Base-by-base conservation (phyloP, 2,113 vertebrate species). In the Herpailurus yagouaroundi region DNA sequence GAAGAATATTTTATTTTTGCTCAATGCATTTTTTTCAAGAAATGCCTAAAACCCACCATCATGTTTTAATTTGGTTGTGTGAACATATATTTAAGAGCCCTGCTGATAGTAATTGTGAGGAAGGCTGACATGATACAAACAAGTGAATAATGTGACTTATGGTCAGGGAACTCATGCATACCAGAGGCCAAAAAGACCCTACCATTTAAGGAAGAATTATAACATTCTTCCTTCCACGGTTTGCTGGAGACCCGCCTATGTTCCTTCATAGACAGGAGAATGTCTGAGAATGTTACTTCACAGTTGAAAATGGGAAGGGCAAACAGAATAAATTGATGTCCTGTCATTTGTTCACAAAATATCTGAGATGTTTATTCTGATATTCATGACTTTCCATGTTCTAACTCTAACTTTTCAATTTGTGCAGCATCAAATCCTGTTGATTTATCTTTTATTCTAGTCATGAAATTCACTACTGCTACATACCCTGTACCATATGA, bases 1-100 rank as follows among this genome's bases (percentile, higher is more conserved):
- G n/a, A 95, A 79, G 79, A 77, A 71, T 73, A 57, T 64, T 79
- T 93, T 29, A 74, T 55, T 82, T 80, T 81, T 92, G 77, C 13
- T 4, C 23, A 25, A 21, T 57, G 14, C 4, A 41, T 38, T 89
- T 95, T 90, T 41, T 64, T 48, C 12, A 52, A 33, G 7, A 45
- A 63, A 33, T 31, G 29, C 31, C 71, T 79, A 94, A 41, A 69
- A 74, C 23, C 15, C 57, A 84, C 18, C 19, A 52, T 52, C 12
- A 29, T 84, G 6, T 45, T 69, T 80, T 66, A 7, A 19, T 91
- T 82, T 84, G 5, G 38, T 76, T 94, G 66, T 36, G 27, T n/a
- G n/a, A 87, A 48, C 33, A 16, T 5, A n/a, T 36, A 5, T 69
- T 85, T 93, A 89, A 82, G 19, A 85, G 15, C 3, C 66, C 27